phyloP scores from a whole-genome alignment of 2,113 vertebrate species.

The Proterorhinus semilunaris region DNA sequence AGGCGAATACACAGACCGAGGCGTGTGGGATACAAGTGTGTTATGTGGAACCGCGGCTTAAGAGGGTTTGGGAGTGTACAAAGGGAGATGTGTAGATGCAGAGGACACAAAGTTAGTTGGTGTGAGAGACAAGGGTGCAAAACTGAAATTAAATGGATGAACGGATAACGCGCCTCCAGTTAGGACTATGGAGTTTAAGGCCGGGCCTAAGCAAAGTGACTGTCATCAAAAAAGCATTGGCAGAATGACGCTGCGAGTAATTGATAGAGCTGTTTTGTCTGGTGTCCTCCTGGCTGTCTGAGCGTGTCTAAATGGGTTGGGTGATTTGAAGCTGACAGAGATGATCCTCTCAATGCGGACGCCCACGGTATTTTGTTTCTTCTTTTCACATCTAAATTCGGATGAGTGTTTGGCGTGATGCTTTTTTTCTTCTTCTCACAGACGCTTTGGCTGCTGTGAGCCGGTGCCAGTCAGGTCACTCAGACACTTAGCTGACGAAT shows the following conservation, averaged over 20 bases:
- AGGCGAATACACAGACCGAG: no score
- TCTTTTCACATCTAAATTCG: constrained; percentile 26
- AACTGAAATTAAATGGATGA: not conserved
- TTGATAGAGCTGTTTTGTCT: constrained; percentile 24
- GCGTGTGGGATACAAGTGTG: no score
- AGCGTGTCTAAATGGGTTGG: constrained; percentile 19
- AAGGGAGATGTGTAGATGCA: no score
- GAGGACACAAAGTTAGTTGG: no score
- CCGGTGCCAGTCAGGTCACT: constrained; percentile 33
- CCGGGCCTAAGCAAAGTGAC: not conserved
- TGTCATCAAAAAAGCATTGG: constrained; percentile 10
- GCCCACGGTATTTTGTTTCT: constrained; percentile 27
- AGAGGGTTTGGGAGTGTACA: no score
- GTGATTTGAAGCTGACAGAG: constrained; percentile 28
- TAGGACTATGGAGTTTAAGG: constrained; percentile 1
- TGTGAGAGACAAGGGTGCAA: no score
- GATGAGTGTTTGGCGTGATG: constrained; percentile 19
- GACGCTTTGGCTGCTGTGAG: constrained; percentile 16
- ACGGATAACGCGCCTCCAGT: not conserved
- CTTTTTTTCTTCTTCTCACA: constrained; percentile 36
- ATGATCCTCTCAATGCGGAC: constrained; percentile 32
- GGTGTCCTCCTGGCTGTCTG: constrained; percentile 3
- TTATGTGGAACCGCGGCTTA: no score
- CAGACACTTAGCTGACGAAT: constrained; percentile 16
- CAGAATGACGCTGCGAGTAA: constrained; percentile 8